A percentile compares a stretch with the other conserved stretches of the same genome.
phyloP scores from a whole-genome alignment of 1,140 invertebrate genomes.

The Eumaeus atala region DNA sequence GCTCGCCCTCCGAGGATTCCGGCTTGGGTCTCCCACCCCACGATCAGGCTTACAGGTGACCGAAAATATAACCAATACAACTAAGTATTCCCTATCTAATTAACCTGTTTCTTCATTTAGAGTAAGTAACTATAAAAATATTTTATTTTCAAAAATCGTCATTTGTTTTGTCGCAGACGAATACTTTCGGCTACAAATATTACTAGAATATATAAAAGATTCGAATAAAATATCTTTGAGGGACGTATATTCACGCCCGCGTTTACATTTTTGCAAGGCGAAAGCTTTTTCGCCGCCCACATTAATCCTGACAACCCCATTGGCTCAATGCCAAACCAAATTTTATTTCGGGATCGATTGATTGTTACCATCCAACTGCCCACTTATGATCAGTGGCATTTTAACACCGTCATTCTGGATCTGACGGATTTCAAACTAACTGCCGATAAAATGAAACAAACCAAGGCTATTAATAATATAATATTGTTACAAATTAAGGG shows the following conservation, averaged over 20 bases:
- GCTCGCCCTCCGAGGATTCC: slow-evolving; percentile 88
- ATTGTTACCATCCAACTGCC: not conserved
- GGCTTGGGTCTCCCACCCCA: slow-evolving; percentile 84
- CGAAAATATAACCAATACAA: slow-evolving; percentile 17
- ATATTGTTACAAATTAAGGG: not conserved
- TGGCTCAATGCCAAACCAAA: not conserved
- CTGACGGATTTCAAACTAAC: not conserved
- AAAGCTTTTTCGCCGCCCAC: not conserved
- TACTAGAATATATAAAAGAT: not conserved
- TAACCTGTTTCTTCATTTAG: not conserved
- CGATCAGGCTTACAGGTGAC: slow-evolving; percentile 77
- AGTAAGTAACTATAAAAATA: slow-evolving; percentile 2
- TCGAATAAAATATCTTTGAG: slow-evolving; percentile 2
- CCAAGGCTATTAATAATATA: not conserved
- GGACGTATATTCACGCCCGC: slow-evolving; percentile 2
- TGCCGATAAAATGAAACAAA: not conserved
- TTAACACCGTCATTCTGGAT: not conserved
- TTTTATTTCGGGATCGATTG: slow-evolving; percentile 7
- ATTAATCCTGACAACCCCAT: not conserved
- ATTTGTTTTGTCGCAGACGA: too few species aligned
- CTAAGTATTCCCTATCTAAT: slow-evolving; percentile 7
- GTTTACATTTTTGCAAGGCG: slow-evolving; percentile 1
- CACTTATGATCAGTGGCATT: slow-evolving; percentile 1
- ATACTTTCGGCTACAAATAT: too few species aligned
- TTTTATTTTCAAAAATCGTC: not conserved